Evolutionary conservation across 2,113 vertebrate genomes (phyloP), one percentile per base, ranked within the genome.

Genomic region (Gallinago media): DNA sequence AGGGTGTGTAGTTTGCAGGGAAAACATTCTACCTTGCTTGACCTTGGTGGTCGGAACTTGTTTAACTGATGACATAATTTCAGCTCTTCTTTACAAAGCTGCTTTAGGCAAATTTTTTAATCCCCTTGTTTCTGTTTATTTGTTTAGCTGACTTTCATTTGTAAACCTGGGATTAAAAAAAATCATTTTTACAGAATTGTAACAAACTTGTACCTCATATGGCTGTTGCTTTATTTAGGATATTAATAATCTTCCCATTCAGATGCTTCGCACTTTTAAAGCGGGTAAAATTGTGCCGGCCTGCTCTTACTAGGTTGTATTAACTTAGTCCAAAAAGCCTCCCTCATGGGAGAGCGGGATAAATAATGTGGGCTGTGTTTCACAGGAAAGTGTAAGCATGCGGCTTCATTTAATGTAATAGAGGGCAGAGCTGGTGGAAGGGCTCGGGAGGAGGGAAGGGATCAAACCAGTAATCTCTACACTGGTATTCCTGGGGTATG

Each of bases 101-200:
- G 96, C 79, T 96, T 95, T 95, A 91, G 71, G 77, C 80, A 92
- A 85, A 59, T 75, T 40, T 88, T 92, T 95, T 94, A 95, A 97
- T 97, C 96, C 82, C 59, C 70, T 76, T 93, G 75, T 96, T 94
- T 91, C 74, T 74, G 31, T 89, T 85, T 85, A 90, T 96, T 96
- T 91, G 61, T 94, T 95, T 85, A 78, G 63, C 63, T 93, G 90
- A 84, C 49, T 92, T 93, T 66, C 55, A 87, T 97, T 97, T 87
- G 79, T 96, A 95, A 89, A 86, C 68, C 63, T 47, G 34, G 75
- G 75, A 95, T 95, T 92, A 23, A 90, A 80, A 94, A 38, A 85
- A 95, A 59, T 59, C 8, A 65, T 86, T 97, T 92, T 76, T 91
- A 68, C 62, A 59, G 82, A 96, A 90, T 96, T 89, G 76, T 78